phyloP scores from a whole-genome alignment of 2,113 vertebrate genomes.

The Phyllostomus discolor region DNA sequence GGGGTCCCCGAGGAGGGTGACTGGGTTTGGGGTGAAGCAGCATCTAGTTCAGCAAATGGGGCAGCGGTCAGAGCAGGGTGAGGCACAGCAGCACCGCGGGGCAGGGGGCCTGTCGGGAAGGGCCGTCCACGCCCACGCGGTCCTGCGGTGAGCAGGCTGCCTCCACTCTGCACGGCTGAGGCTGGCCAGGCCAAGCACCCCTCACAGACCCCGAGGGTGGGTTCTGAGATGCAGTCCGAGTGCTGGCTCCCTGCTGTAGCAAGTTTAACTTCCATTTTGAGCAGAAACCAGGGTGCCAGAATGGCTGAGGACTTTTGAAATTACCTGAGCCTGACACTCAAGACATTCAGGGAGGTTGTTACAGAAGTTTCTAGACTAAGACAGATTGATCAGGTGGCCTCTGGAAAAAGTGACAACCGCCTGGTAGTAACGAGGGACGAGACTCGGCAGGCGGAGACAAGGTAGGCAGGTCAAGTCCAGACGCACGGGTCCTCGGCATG shows the following conservation, averaged over 20 bases:
- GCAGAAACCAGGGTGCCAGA: background rate
- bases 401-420: background rate
- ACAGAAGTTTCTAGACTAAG: background rate
- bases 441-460: background rate
- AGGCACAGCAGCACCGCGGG: background rate
- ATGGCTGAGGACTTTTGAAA: background rate
- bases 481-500: background rate
- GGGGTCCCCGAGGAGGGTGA: background rate
- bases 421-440: background rate
- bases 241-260: background rate
- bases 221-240: background rate
- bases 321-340: background rate
- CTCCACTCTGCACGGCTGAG: background rate
- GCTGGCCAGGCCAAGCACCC: background rate
- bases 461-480: background rate
- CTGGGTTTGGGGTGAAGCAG: background rate
- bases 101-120: too few relatives aligned
- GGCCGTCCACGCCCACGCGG: background rate
- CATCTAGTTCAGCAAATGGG: background rate
- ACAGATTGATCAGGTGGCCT: background rate
- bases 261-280: background rate
- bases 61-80: background rate
- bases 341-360: background rate
- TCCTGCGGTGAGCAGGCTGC: accelerated
- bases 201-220: background rate